phyloP scores from a whole-genome alignment of 2,888 invertebrate genomes.

The Heliconius hortense region DNA sequence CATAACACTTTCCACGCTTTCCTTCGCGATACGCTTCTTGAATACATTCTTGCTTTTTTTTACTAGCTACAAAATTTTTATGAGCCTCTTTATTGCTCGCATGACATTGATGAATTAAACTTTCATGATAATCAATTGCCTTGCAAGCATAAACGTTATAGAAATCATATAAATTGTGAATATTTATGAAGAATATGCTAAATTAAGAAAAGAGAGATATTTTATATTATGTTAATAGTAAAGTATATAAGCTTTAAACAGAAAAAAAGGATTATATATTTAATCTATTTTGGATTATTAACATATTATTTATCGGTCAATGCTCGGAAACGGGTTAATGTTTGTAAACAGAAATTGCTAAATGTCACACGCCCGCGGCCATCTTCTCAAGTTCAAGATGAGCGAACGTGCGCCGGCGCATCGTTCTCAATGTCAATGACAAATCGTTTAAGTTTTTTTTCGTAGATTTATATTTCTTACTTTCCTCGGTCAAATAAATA shows the following conservation, averaged over 20 bases:
- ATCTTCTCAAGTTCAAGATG: conserved; percentile 75
- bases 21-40: conserved; percentile 45
- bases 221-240: not conserved
- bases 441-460: conserved; percentile 63
- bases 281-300: not conserved
- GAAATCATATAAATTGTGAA: conserved; percentile 6
- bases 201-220: not conserved
- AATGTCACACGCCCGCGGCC: conserved; percentile 58
- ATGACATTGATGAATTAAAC: conserved; percentile 42
- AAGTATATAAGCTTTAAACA: not conserved
- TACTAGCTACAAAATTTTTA: conserved; percentile 37
- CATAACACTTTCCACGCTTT: conserved; percentile 59
- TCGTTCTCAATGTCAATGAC: conserved; percentile 70
- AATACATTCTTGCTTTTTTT: conserved; percentile 41
- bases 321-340: conserved; percentile 30
- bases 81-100: conserved; percentile 39
- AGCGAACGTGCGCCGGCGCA: conserved; percentile 53
- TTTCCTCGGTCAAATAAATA: not conserved
- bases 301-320: conserved; percentile 10
- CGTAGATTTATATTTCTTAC: conserved; percentile 47
- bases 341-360: conserved; percentile 45
- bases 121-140: conserved; percentile 33
- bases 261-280: not conserved
- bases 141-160: not conserved
- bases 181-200: not conserved